Conservation (phyloP, 2,888 invertebrate species). For the Dromius quadrimaculatus region DNA sequence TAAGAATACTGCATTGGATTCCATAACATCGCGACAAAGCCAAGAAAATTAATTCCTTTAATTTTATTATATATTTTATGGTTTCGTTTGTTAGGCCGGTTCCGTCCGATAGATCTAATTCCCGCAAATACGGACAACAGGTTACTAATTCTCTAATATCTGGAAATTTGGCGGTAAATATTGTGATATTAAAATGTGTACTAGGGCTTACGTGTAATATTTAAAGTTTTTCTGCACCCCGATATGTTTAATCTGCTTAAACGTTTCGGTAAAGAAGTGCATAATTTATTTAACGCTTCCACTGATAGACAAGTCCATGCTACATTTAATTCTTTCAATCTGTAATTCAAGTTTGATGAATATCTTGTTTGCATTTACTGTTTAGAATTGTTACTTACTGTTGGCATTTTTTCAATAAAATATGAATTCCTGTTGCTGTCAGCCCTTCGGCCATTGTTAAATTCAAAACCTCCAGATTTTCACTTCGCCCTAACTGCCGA, state of each 20-base stretch:
- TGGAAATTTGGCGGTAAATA: slow-evolving; percentile 64
- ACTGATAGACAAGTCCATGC: slow-evolving; percentile 82
- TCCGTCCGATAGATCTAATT: slow-evolving; percentile 92
- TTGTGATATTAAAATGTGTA: neutral
- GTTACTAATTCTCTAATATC: slow-evolving; percentile 76
- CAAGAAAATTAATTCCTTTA: slow-evolving; percentile 78
- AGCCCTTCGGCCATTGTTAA: slow-evolving; percentile 85
- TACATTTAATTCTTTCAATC: slow-evolving; percentile 79
- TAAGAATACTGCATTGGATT: slow-evolving; percentile 77
- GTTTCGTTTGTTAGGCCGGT: slow-evolving; percentile 75
- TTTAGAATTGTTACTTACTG: slow-evolving; percentile 65
- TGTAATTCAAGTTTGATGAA: slow-evolving; percentile 59
- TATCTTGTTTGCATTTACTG: neutral
- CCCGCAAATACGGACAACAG: slow-evolving; percentile 79
- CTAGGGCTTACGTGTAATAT: slow-evolving; percentile 77
- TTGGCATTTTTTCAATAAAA: slow-evolving; percentile 73
- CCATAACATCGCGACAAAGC: slow-evolving; percentile 86
- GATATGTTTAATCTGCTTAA: slow-evolving; percentile 83
- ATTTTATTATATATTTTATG: slow-evolving; percentile 71
- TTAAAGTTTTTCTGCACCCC: slow-evolving; percentile 82
- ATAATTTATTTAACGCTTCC: slow-evolving; percentile 73
- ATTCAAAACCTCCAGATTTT: slow-evolving; percentile 82
- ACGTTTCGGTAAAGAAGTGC: slow-evolving; percentile 73
- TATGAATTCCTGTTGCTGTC: slow-evolving; percentile 72
- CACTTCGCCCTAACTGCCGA: slow-evolving; percentile 75